Percentiles rank a stretch among this genome's conserved stretches.
Conservation (phyloP, 2,888 invertebrate genomes). For the Hirtodrosophila confusa region DNA sequence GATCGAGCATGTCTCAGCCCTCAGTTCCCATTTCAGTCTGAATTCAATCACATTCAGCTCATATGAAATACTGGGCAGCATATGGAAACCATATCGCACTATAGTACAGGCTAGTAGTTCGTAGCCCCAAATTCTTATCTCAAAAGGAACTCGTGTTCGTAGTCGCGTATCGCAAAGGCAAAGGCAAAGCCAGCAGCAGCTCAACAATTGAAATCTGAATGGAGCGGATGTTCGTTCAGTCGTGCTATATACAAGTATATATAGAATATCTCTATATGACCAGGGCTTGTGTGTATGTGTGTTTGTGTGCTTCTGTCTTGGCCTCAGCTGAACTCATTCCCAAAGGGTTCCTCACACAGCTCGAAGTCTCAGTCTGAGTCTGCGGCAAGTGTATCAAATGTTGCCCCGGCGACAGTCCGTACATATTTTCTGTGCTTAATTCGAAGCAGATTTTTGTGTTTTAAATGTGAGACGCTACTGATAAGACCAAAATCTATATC, state of each 20-base stretch:
- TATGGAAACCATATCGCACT: constrained; percentile 44
- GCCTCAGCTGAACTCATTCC: constrained; percentile 74
- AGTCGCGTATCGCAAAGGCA: constrained; percentile 61
- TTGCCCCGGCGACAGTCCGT: constrained; percentile 48
- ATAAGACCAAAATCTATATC: constrained; percentile 31
- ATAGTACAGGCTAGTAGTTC: constrained; percentile 62
- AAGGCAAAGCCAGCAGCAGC: constrained; percentile 28
- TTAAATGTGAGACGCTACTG: constrained; percentile 27
- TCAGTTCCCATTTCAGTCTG: constrained; percentile 2
- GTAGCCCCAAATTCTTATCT: constrained; percentile 83
- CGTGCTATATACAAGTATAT: constrained; percentile 39
- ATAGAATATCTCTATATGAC: constrained; percentile 34
- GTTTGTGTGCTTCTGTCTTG: constrained; percentile 46
- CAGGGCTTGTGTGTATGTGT: background rate
- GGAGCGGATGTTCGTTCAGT: constrained; percentile 69
- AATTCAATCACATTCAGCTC: constrained; percentile 16
- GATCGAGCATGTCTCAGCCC: constrained; percentile 1
- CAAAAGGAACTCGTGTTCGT: constrained; percentile 79
- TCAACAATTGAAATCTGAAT: constrained; percentile 69
- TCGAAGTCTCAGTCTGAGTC: constrained; percentile 9
- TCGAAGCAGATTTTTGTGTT: constrained; percentile 21
- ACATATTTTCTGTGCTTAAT: constrained; percentile 32
- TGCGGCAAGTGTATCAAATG: constrained; percentile 51
- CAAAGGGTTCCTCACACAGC: constrained; percentile 61
- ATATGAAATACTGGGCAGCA: background rate